Conservation (phyloP, 1,140 invertebrate species). For the Amyelois transitella region DNA sequence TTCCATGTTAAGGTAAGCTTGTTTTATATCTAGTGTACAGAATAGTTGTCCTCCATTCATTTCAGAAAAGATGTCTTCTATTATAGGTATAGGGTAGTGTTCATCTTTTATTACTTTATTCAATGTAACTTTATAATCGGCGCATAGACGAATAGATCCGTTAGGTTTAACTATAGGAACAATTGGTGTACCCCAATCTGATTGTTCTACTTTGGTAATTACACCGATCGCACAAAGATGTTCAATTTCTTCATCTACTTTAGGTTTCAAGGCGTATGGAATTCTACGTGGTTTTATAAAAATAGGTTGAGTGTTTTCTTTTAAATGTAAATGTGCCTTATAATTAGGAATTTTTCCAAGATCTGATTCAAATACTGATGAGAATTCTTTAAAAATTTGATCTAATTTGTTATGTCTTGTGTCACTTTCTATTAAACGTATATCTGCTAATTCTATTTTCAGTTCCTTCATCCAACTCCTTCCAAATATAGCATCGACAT, state of each 20-base stretch:
- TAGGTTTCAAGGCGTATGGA: slow-evolving; percentile 13
- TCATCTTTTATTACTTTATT: slow-evolving; percentile 13
- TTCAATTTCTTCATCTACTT: slow-evolving; percentile 20
- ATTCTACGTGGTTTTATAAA: slow-evolving; percentile 20
- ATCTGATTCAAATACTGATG: neutral
- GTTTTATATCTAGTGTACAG: slow-evolving; percentile 27
- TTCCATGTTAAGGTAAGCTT: slow-evolving; percentile 36
- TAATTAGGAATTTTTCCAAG: slow-evolving; percentile 10
- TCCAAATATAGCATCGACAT: slow-evolving; percentile 11
- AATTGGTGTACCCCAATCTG: slow-evolving; percentile 18
- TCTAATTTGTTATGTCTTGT: neutral
- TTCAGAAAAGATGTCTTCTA: slow-evolving; percentile 15
- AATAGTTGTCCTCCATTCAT: slow-evolving; percentile 26
- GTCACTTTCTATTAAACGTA: neutral
- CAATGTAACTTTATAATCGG: slow-evolving; percentile 16
- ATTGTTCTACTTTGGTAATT: slow-evolving; percentile 14
- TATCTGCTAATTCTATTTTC: slow-evolving; percentile 6
- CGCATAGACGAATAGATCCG: slow-evolving; percentile 8
- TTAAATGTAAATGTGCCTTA: slow-evolving; percentile 2
- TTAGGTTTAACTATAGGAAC: slow-evolving; percentile 13
- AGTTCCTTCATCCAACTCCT: slow-evolving; percentile 10
- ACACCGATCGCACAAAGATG: slow-evolving; percentile 5
- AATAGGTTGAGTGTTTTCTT: slow-evolving; percentile 14
- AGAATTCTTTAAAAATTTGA: slow-evolving; percentile 1
- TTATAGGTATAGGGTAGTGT: slow-evolving; percentile 15